phyloP scores from a whole-genome alignment of 2,888 invertebrate species.

The Lasioglossum leucozonium region DNA sequence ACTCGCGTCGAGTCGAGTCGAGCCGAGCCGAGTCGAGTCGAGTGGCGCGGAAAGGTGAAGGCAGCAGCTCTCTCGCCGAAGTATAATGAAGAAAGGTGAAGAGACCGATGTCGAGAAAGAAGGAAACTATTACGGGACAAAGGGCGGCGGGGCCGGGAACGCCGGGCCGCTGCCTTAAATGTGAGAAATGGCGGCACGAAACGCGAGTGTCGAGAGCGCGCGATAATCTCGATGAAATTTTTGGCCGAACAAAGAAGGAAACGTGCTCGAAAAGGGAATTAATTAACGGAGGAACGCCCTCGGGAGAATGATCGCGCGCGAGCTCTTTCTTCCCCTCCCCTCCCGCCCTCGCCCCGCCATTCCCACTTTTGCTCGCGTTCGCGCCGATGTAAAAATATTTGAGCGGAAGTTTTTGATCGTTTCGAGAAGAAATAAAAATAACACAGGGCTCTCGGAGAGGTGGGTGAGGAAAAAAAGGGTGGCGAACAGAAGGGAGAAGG shows the following conservation, averaged over 20 bases:
- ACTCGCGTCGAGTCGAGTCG: neutral
- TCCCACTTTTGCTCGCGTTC: neutral
- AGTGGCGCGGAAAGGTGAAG: neutral
- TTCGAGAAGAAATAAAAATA: neutral
- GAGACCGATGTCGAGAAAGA: conserved; percentile 24
- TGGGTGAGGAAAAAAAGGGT: neutral
- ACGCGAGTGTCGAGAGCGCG: conserved; percentile 27
- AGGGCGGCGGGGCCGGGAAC: neutral
- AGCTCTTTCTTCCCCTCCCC: neutral
- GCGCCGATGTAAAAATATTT: conserved; percentile 5
- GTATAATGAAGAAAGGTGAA: conserved; percentile 29
- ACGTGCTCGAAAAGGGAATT: neutral
- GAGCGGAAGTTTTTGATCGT: conserved; percentile 7
- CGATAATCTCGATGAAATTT: conserved; percentile 30
- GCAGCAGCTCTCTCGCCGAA: conserved; percentile 18
- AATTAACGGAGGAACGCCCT: conserved; percentile 10
- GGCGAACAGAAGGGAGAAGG: neutral
- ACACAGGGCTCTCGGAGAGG: neutral
- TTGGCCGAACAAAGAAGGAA: conserved; percentile 24
- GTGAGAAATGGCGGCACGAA: conserved; percentile 24
- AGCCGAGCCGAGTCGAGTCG: neutral
- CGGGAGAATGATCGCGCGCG: neutral
- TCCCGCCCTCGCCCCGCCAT: neutral
- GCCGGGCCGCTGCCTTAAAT: conserved; percentile 18
- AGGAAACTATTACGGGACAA: conserved; percentile 34